Evolutionary conservation across 1,140 invertebrate genomes (phyloP), one percentile per base, ranked within the genome.

Genomic region (Drosophila sechellia): DNA sequence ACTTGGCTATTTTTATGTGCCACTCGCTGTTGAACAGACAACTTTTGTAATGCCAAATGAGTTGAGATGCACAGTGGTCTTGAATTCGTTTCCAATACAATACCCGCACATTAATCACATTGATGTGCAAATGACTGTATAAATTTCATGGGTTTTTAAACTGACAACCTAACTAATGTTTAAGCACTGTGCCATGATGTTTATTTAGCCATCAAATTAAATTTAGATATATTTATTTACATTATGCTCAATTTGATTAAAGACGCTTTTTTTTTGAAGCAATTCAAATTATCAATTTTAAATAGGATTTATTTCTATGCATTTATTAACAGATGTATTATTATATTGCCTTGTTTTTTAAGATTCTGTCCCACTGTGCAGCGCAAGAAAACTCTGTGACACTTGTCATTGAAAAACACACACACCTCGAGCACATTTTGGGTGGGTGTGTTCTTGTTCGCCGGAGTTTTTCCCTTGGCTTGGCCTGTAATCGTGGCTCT

Each of bases 401-500:
- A 79, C 80, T 85, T 85, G 76, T 57, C 66, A 85, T 43, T 40
- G 27, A 61, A 56, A 61, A 53, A 60, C 42, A 56, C 15, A 69
- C 45, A 69, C 45, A 58, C 60, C 46, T 45, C 20, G 34, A 27
- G 42, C 58, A 64, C 43, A 59, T 42, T 42, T 39, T 46, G 42
- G 57, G 58, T 81, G 75, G 79, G 79, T 75, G 79, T 85, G 80
- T 79, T 79, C 56, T 79, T 60, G 57, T 39, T 61, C 43, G 37
- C 40, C 59, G 5, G 20, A 43, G 68, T 56, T 48, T 48, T 46
- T 57, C 63, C 50, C 58, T 74, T 79, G 58, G 42, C 70, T 53
- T 56, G 56, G 61, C 56, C 71, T 73, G 57, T 77, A 85, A 80
- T 77, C 80, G 80, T 31, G 66, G 65, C 80, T 73, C 78, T 79